Percentiles rank a stretch among this genome's conserved stretches.
Conservation (phyloP, 2,888 invertebrate species). For the Phalera bucephala region DNA sequence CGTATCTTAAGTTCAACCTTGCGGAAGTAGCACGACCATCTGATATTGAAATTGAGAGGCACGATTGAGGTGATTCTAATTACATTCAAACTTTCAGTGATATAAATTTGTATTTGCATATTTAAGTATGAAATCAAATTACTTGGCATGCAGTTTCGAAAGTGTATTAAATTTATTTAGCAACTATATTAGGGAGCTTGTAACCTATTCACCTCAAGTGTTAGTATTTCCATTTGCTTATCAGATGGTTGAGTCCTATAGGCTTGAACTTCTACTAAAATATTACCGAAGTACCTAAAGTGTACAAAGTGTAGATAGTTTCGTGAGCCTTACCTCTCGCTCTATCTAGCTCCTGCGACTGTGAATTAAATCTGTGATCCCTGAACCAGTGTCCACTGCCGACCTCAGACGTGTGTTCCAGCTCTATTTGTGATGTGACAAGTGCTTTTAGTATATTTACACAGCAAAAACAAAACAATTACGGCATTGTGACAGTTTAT, state of each 20-base stretch:
- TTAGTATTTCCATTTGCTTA: too few species aligned
- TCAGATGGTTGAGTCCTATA: too few species aligned
- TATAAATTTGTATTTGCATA: too few species aligned
- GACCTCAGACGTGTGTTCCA: conserved; percentile 81
- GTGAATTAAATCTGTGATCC: conserved; percentile 85
- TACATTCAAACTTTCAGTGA: conserved; percentile 9
- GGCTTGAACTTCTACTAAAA: too few species aligned
- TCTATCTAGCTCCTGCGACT: conserved; percentile 84
- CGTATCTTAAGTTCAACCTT: conserved; percentile 38
- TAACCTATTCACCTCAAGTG: too few species aligned
- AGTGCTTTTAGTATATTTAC: conserved; percentile 79
- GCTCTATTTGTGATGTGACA: conserved; percentile 76
- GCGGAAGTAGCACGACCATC: conserved; percentile 32
- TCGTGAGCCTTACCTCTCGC: conserved; percentile 70
- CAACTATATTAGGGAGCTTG: too few species aligned
- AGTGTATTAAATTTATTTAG: too few species aligned
- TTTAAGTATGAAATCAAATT: too few species aligned
- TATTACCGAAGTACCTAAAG: not conserved
- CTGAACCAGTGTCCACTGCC: conserved; percentile 85
- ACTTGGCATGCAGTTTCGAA: too few species aligned
- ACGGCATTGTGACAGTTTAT: conserved; percentile 49
- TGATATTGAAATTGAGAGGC: conserved; percentile 32
- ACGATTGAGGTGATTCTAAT: conserved; percentile 9
- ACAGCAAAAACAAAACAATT: conserved; percentile 77
- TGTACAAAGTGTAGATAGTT: conserved; percentile 1